phyloP scores from a whole-genome alignment of 37 sponge, comb jelly and placozoan species.

The Crambe crambe region DNA sequence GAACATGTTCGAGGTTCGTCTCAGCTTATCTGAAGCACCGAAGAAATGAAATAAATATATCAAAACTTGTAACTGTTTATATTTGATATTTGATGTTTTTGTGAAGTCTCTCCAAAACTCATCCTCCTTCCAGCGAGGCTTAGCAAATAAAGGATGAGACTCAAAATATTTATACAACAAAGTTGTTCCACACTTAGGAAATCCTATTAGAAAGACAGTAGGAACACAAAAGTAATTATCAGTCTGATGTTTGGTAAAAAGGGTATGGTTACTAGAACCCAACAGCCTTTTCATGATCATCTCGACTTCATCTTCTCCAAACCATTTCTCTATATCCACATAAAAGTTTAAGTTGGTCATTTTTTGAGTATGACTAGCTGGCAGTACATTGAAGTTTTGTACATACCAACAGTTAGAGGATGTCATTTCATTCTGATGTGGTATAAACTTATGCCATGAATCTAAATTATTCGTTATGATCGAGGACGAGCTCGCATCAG shows the following conservation, averaged over 20 bases:
- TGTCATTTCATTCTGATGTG: background rate
- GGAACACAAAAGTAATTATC: constrained; percentile 18
- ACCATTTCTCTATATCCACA: background rate
- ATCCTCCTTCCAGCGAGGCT: constrained; percentile 25
- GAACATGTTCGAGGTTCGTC: background rate
- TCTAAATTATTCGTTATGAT: background rate
- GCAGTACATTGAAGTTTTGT: background rate
- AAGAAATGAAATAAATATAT: constrained; percentile 32
- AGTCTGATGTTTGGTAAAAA: background rate
- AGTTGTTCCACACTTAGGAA: constrained; percentile 45
- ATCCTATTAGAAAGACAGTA: constrained; percentile 23
- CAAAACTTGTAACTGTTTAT: constrained; percentile 1
- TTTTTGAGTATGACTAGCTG: background rate
- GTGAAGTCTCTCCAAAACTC: constrained; percentile 38
- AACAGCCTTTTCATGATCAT: background rate
- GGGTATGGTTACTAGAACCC: background rate
- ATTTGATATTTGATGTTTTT: background rate
- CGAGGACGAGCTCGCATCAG: too few relatives aligned
- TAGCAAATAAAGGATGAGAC: constrained; percentile 29
- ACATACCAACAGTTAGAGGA: constrained; percentile 14
- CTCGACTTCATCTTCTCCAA: background rate
- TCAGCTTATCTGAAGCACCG: constrained; percentile 1
- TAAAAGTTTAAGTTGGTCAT: background rate
- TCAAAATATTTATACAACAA: constrained; percentile 10
- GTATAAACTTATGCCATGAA: constrained; percentile 21